Evolutionary conservation across 92 coral and sea anemone species (phyloP).

Genomic region (Scolanthus callimorphus): DNA sequence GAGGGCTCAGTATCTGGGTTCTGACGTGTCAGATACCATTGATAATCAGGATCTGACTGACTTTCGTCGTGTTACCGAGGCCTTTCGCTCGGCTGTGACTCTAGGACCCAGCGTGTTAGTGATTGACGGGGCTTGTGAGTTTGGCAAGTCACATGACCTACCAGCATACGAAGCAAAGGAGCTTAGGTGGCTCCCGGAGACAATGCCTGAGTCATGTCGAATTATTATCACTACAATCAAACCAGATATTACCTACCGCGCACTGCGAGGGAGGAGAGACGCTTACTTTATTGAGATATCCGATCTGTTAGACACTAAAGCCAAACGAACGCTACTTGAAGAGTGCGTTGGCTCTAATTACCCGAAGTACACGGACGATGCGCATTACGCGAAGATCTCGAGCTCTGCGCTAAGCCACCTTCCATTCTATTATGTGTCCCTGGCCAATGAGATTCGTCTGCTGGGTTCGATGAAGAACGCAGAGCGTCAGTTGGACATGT

Average conservation of each 20-base stretch:
- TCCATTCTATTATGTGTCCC: slow-evolving; percentile 79
- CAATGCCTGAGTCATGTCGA: slow-evolving; percentile 75
- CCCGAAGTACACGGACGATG: slow-evolving; percentile 60
- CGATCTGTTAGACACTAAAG: slow-evolving; percentile 50
- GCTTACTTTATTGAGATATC: slow-evolving; percentile 70
- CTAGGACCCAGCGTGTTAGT: slow-evolving; percentile 85
- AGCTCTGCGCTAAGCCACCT: slow-evolving; percentile 65
- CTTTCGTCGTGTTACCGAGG: slow-evolving; percentile 67
- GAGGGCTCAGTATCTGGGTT: slow-evolving; percentile 75
- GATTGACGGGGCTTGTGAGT: slow-evolving; percentile 77
- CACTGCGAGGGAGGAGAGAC: slow-evolving; percentile 65
- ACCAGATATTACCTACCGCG: slow-evolving; percentile 75
- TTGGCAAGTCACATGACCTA: slow-evolving; percentile 68
- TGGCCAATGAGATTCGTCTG: slow-evolving; percentile 81
- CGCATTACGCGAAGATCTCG: slow-evolving; percentile 44
- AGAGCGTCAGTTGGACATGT: slow-evolving; percentile 72
- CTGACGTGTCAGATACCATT: slow-evolving; percentile 35
- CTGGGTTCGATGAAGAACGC: slow-evolving; percentile 71
- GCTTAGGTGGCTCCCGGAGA: slow-evolving; percentile 81
- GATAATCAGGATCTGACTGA: slow-evolving; percentile 63
- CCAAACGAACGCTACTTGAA: slow-evolving; percentile 61
- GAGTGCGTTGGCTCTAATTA: slow-evolving; percentile 73
- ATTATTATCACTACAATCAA: slow-evolving; percentile 79
- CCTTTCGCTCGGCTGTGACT: slow-evolving; percentile 82
- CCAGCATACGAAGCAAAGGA: slow-evolving; percentile 79